Conservation (phyloP, 2,888 invertebrate genomes). For the Ectemnius continuus region DNA sequence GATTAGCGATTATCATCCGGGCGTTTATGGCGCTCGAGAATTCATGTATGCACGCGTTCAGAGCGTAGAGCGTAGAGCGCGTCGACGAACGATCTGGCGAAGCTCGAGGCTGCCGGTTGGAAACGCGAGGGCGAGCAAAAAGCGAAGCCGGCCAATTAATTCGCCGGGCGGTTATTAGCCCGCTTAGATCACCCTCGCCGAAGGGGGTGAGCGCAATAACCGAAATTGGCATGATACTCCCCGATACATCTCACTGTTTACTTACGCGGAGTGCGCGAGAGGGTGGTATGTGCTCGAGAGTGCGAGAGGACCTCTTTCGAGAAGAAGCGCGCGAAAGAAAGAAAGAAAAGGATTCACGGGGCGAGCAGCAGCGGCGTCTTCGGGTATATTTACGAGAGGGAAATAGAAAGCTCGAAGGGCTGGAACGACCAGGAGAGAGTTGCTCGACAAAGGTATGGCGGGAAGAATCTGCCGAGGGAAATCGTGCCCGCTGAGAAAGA, state of each 20-base stretch:
- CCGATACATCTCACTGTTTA: too few relatives aligned
- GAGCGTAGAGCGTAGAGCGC: not conserved
- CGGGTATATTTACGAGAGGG: not conserved
- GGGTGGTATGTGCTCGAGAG: too few relatives aligned
- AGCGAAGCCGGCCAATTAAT: constrained; percentile 2
- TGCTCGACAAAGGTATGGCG: too few relatives aligned
- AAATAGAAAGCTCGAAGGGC: not conserved
- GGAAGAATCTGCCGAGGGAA: too few relatives aligned
- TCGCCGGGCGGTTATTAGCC: constrained; percentile 18
- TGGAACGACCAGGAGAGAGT: not conserved
- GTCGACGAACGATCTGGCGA: too few relatives aligned
- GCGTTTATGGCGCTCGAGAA: not conserved
- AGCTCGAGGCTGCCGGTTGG: not conserved
- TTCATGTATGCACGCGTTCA: not conserved
- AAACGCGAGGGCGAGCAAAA: not conserved
- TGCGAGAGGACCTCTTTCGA: too few relatives aligned
- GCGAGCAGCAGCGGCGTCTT: not conserved
- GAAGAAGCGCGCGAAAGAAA: too few relatives aligned
- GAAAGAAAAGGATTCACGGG: too few relatives aligned
- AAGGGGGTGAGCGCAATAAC: constrained; percentile 38
- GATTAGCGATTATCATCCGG: too few relatives aligned
- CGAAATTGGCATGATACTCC: constrained; percentile 44
- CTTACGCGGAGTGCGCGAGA: too few relatives aligned
- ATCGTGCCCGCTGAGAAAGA: too few relatives aligned
- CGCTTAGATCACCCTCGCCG: constrained; percentile 17